Evolutionary conservation across 2,888 invertebrate species (phyloP).

Genomic region (Alloplasta piceator): DNA sequence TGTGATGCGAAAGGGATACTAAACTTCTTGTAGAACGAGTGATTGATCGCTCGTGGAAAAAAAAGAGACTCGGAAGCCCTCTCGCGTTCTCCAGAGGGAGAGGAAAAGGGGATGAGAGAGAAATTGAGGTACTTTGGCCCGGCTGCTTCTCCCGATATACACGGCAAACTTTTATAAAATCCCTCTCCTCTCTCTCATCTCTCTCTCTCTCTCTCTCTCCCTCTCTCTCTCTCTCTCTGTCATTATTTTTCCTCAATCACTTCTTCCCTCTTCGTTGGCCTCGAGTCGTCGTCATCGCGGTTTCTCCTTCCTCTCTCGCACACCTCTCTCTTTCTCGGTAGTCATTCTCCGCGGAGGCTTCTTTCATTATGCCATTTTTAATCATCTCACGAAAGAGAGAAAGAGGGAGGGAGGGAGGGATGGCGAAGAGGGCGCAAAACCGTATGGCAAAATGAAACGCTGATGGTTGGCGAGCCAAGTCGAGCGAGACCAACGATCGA

Average conservation of each 20-base stretch:
- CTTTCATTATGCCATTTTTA: conserved; percentile 82
- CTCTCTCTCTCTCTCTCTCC: not conserved
- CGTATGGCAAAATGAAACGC: conserved; percentile 53
- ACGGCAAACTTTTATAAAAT: conserved; percentile 49
- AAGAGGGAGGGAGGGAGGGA: conserved; percentile 59
- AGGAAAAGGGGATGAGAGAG: not conserved
- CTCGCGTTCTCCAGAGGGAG: not conserved
- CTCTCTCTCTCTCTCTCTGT: not conserved
- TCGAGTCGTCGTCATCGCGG: conserved; percentile 36
- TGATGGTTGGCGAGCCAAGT: conserved; percentile 24
- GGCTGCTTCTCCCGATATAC: conserved; percentile 41
- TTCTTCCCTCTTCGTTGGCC: conserved; percentile 20
- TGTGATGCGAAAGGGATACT: conserved; percentile 73
- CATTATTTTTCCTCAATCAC: not conserved
- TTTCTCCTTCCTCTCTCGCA: conserved; percentile 27
- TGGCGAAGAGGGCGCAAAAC: conserved; percentile 58
- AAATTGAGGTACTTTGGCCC: conserved; percentile 48
- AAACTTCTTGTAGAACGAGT: conserved; percentile 78
- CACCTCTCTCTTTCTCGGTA: conserved; percentile 70
- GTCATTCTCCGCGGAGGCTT: conserved; percentile 75
- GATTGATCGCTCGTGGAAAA: conserved; percentile 79
- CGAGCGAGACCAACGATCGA: conserved; percentile 63
- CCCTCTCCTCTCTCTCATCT: conserved; percentile 39
- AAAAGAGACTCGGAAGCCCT: conserved; percentile 72
- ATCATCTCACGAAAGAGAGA: conserved; percentile 72